phyloP scores from a whole-genome alignment of 2,888 invertebrate genomes.

The Saturnia pavonia region DNA sequence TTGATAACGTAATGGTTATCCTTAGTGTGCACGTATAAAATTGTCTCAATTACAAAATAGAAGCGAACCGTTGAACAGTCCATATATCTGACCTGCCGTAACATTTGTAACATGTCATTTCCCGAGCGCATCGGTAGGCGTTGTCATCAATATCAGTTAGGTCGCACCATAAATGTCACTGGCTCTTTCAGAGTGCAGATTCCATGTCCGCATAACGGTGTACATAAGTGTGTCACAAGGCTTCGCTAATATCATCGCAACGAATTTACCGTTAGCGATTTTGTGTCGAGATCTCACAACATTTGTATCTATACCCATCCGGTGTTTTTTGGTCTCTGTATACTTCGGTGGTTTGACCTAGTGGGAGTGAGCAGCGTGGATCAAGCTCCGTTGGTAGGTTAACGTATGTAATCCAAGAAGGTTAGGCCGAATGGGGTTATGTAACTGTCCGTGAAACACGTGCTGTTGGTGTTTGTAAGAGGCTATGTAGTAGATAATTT shows the following conservation, averaged over 20 bases:
- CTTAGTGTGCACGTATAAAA: background rate
- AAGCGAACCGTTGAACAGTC: conserved; percentile 2
- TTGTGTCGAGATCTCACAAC: conserved; percentile 51
- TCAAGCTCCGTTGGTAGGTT: conserved; percentile 40
- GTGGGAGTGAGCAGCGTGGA: conserved; percentile 29
- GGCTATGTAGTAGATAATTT: conserved; percentile 9
- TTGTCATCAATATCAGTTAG: conserved; percentile 21
- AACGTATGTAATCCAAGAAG: conserved; percentile 50
- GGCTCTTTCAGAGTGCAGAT: conserved; percentile 55
- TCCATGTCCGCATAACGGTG: conserved; percentile 73
- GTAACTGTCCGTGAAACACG: conserved; percentile 57
- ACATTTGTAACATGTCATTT: conserved; percentile 8
- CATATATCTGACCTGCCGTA: conserved; percentile 16
- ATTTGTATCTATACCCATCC: conserved; percentile 50
- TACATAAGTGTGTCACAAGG: conserved; percentile 71
- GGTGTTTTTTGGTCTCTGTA: conserved; percentile 37
- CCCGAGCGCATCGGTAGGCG: background rate
- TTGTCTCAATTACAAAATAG: conserved; percentile 1
- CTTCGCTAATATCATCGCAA: conserved; percentile 75
- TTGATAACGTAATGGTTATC: background rate
- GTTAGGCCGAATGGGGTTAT: conserved; percentile 59
- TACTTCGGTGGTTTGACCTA: conserved; percentile 21
- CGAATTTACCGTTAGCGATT: conserved; percentile 64
- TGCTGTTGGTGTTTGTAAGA: conserved; percentile 34
- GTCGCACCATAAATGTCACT: conserved; percentile 23